Evolutionary conservation across 2,888 invertebrate genomes (phyloP).

Genomic region (Coronaproctus castanopsis): DNA sequence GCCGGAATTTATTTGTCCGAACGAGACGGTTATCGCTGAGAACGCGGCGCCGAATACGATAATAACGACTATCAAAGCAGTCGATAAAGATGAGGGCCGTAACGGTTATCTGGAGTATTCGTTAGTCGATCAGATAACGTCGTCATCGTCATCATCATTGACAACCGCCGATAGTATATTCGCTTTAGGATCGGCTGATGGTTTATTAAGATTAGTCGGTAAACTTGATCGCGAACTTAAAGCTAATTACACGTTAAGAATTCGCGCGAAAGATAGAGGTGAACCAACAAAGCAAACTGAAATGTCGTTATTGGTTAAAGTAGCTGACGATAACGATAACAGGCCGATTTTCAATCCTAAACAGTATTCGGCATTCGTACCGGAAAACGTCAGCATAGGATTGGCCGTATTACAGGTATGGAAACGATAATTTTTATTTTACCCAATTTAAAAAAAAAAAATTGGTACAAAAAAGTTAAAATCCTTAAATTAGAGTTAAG

Average conservation of each 20-base stretch:
- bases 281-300: conserved; percentile 55
- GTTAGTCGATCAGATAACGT: conserved; percentile 27
- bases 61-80: conserved; percentile 69
- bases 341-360: conserved; percentile 72
- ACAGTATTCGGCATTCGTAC: conserved; percentile 72
- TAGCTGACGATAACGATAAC: conserved; percentile 77
- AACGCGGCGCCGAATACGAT: conserved; percentile 70
- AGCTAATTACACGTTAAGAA: conserved; percentile 48
- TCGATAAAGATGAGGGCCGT: conserved; percentile 74
- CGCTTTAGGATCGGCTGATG: conserved; percentile 68
- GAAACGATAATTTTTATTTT: too few relatives aligned
- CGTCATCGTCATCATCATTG: too few relatives aligned
- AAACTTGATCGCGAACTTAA: conserved; percentile 63
- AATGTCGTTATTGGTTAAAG: conserved; percentile 45
- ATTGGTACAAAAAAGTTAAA: too few relatives aligned
- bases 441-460: too few relatives aligned
- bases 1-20: conserved; percentile 63
- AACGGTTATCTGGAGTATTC: conserved; percentile 80
- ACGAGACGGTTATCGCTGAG: conserved; percentile 58
- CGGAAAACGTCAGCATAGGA: conserved; percentile 85
- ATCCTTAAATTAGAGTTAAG: too few relatives aligned
- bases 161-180: conserved; percentile 36
- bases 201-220: conserved; percentile 64
- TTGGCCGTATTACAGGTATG: conserved; percentile 66
- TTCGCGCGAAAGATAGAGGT: conserved; percentile 74